Evolutionary conservation across 1,140 invertebrate genomes (phyloP).

Genomic region (Meloidogyne floridensis): DNA sequence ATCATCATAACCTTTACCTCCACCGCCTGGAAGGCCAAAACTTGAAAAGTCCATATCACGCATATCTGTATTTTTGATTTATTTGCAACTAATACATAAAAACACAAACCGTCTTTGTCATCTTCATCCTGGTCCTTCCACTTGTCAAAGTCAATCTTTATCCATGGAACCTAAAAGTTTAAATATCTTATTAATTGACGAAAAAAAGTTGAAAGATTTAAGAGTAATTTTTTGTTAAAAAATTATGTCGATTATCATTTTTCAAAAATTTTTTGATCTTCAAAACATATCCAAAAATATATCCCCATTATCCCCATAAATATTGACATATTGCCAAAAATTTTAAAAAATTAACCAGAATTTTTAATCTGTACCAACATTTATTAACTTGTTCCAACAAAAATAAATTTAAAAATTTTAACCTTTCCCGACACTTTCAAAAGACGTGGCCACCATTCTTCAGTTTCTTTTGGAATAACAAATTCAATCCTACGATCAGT

Average conservation of each 20-base stretch:
- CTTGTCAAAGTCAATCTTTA: constrained; percentile 93
- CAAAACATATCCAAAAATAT: too few species aligned
- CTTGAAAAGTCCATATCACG: constrained; percentile 39
- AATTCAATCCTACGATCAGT: constrained; percentile 52
- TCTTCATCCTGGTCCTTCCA: constrained; percentile 92
- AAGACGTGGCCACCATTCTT: constrained; percentile 56
- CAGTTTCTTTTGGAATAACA: constrained; percentile 53
- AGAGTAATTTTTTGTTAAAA: too few species aligned
- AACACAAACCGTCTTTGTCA: constrained; percentile 70
- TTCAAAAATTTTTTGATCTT: too few species aligned
- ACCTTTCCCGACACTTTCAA: constrained; percentile 51
- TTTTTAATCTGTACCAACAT: not conserved
- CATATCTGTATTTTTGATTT: not conserved
- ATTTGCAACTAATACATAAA: not conserved
- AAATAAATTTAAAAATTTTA: not conserved
- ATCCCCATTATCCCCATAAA: too few species aligned
- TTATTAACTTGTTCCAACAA: not conserved
- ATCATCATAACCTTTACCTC: constrained; percentile 34
- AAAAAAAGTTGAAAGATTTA: not conserved
- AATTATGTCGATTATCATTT: too few species aligned
- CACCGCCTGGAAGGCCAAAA: constrained; percentile 33
- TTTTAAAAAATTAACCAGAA: too few species aligned
- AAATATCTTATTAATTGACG: not conserved
- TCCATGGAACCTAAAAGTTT: constrained; percentile 77
- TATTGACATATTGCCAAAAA: too few species aligned